phyloP scores from a whole-genome alignment of 1,140 invertebrate genomes.

The Drosophila azteca region DNA sequence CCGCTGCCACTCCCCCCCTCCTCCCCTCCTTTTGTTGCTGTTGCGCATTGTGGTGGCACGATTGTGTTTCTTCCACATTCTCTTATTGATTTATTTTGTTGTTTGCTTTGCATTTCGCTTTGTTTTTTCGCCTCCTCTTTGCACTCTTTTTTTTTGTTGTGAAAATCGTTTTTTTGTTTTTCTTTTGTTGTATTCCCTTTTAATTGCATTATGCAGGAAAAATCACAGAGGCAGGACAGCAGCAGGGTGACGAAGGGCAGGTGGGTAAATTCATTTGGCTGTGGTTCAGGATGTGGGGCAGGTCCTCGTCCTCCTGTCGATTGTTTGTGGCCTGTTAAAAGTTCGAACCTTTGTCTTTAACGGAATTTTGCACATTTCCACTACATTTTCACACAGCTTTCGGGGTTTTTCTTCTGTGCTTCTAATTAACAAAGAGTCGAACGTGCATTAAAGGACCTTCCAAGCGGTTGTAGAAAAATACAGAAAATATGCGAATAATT shows the following conservation, averaged over 20 bases:
- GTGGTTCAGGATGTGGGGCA: conserved; percentile 37
- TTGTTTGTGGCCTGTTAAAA: conserved; percentile 29
- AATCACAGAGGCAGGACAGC: conserved; percentile 34
- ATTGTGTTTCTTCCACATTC: conserved; percentile 41
- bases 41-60: conserved; percentile 47
- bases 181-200: conserved; percentile 38
- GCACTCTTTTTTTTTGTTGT: conserved; percentile 1
- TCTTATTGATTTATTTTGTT: conserved; percentile 62
- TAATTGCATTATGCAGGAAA: conserved; percentile 76
- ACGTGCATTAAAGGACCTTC: background rate
- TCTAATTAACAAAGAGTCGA: background rate
- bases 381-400: conserved; percentile 21
- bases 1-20: background rate
- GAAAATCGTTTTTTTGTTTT: conserved; percentile 50
- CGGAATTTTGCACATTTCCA: conserved; percentile 29
- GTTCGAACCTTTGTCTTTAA: conserved; percentile 36
- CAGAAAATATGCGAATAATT: too few species aligned
- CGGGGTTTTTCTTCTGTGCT: background rate
- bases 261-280: conserved; percentile 65
- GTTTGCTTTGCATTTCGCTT: conserved; percentile 1
- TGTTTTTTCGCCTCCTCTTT: background rate
- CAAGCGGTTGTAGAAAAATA: background rate
- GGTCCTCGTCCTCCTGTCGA: conserved; percentile 18
- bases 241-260: background rate
- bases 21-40: conserved; percentile 25